Base-by-base conservation (phyloP, 2,888 invertebrate species). In the Rhogogaster chlorosoma region DNA sequence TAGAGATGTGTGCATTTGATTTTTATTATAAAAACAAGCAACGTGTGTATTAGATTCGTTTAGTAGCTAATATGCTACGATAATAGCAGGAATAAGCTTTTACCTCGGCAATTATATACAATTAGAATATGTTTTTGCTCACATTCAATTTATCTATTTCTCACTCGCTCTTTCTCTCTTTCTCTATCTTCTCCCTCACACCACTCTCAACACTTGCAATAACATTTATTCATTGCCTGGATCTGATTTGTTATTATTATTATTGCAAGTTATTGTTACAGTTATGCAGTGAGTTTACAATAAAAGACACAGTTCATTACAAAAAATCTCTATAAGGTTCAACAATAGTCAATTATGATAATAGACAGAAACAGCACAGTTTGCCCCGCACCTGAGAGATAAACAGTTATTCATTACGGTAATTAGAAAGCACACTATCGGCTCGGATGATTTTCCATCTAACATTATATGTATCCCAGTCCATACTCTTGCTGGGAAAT, bases 41-140 rank as follows among this genome's bases (percentile, higher is more conserved):
- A 92, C 89, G 88, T 89, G 89, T 87, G 87, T 89, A 91, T 90
- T 89, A 90, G 89, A 90, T 90, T 90, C 88, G 88, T 89, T 90
- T 89, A 92, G 90, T 89, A 89, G 89, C 88, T 91, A 90, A 89
- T 89, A 88, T 88, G 87, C 87, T 89, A 89, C 89, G 88, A 90
- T 91, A 92, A 89, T 90, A 91, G 91, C 92, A 92, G 91, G 91
- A 93, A 92, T 92, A 92, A 91, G 90, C 91, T 93, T 92, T 89
- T 92, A 93, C 91, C 92, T 89, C 89, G 91, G 91, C 91, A 91
- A 91, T 91, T 93, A 93, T 92, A 90, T 93, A 93, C 93, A 93
- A 91, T 91, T 92, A 90, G 86, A 84, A 84, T 61, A 80, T 86
- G 73, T 82, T 45, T 84, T 85, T 77, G 85, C 45, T 86, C 57